Conservation (phyloP, 2,113 vertebrate genomes). For the Zapus hudsonius region DNA sequence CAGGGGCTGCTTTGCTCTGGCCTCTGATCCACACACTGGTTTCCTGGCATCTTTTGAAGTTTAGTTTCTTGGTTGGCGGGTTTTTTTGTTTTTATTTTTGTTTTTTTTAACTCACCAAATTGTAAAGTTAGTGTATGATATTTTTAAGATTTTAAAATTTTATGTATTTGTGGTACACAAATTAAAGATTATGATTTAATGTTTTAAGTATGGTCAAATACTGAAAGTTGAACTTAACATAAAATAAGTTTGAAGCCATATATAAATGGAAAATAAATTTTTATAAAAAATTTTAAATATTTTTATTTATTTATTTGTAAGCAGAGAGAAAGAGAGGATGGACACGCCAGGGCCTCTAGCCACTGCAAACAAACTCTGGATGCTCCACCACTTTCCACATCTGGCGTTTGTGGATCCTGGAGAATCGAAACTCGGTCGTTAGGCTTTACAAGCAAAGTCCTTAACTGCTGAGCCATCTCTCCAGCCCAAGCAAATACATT, state of each 20-base stretch:
- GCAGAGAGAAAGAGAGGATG: too few species aligned
- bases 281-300: too few species aligned
- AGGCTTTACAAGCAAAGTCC: too few species aligned
- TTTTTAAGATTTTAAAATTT: slow-evolving; percentile 39
- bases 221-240: slow-evolving; percentile 47
- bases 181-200: slow-evolving; percentile 41
- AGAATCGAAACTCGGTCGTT: too few species aligned
- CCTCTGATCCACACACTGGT: slow-evolving; percentile 23
- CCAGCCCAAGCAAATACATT: slow-evolving; percentile 42
- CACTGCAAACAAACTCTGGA: too few species aligned
- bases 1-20: slow-evolving; percentile 53
- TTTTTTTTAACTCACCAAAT: not conserved
- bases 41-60: slow-evolving; percentile 38
- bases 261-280: too few species aligned
- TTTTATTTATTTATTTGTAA: too few species aligned
- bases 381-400: too few species aligned
- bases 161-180: slow-evolving; percentile 26
- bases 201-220: slow-evolving; percentile 42
- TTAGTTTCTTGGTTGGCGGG: slow-evolving; percentile 12
- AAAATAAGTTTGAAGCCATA: slow-evolving; percentile 51
- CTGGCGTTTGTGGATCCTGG: too few species aligned
- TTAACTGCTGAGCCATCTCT: too few species aligned
- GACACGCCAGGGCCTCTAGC: too few species aligned
- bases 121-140: slow-evolving; percentile 29
- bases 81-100: too few species aligned